A percentile compares a stretch with the other conserved stretches of the same genome.
Conservation (phyloP, 2,113 vertebrate species). For the Cercopithecus mona region DNA sequence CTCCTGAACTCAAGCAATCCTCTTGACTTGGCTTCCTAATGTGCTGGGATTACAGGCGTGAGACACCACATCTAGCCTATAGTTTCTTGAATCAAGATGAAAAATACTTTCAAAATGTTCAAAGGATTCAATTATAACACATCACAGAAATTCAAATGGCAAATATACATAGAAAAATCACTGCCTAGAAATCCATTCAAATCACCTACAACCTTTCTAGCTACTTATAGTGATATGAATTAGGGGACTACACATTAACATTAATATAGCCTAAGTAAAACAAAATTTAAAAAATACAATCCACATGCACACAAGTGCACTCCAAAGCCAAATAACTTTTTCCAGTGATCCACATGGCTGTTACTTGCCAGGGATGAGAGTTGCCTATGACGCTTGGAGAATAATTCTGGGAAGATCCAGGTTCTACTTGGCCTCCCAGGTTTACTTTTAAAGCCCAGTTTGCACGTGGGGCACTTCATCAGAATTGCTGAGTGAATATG, state of each 20-base stretch:
- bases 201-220: neutral
- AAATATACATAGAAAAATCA: neutral
- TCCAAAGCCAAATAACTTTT: neutral
- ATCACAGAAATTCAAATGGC: neutral
- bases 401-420: neutral
- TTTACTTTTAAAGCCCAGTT: neutral
- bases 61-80: too few relatives aligned
- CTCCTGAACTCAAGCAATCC: too few relatives aligned
- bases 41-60: too few relatives aligned
- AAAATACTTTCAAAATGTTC: neutral
- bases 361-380: neutral
- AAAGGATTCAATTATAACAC: neutral
- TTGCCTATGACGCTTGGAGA: neutral
- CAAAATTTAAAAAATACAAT: neutral
- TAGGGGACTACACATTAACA: neutral
- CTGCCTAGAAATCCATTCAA: neutral
- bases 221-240: neutral
- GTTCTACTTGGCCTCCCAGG: neutral
- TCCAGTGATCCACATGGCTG: neutral
- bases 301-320: neutral
- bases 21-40: too few relatives aligned
- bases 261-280: neutral
- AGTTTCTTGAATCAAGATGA: neutral
- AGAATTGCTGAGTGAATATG: fast-evolving
- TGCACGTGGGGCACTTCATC: neutral